Evolutionary conservation across 2,113 vertebrate genomes (phyloP).

Genomic region (Lonchura striata): DNA sequence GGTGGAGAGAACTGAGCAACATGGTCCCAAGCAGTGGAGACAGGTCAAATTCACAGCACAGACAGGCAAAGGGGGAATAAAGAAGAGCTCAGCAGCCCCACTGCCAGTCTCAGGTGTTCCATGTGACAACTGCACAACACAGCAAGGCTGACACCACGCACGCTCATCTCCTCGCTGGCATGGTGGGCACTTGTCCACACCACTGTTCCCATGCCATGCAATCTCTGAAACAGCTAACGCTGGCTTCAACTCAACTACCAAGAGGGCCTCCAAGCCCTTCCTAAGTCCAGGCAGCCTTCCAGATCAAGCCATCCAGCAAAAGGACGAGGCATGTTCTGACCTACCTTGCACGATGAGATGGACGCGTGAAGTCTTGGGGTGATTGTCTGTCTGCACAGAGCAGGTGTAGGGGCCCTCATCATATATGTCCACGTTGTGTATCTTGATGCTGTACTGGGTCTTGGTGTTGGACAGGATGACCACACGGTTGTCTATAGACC

Average conservation of each 20-base stretch:
- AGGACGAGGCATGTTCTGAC: accelerated
- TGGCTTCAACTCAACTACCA: neutral
- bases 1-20: accelerated
- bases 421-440: slow-evolving; percentile 88
- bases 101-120: accelerated
- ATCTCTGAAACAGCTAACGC: accelerated
- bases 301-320: accelerated
- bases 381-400: slow-evolving; percentile 95
- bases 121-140: accelerated
- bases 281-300: neutral
- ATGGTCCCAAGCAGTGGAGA: accelerated
- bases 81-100: neutral
- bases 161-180: neutral
- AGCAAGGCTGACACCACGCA: neutral
- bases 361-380: slow-evolving; percentile 91
- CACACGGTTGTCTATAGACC: slow-evolving; percentile 94
- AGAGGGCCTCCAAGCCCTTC: neutral
- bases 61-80: neutral
- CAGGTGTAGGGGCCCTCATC: slow-evolving; percentile 96
- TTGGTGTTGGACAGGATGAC: slow-evolving; percentile 89
- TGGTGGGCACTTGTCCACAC: accelerated
- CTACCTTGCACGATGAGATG: slow-evolving; percentile 97
- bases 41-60: too few species aligned
- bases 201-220: accelerated
- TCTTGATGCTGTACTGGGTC: slow-evolving; percentile 98